Evolutionary conservation across 2,113 vertebrate genomes (phyloP).

Genomic region (Mormoops blainvillei): DNA sequence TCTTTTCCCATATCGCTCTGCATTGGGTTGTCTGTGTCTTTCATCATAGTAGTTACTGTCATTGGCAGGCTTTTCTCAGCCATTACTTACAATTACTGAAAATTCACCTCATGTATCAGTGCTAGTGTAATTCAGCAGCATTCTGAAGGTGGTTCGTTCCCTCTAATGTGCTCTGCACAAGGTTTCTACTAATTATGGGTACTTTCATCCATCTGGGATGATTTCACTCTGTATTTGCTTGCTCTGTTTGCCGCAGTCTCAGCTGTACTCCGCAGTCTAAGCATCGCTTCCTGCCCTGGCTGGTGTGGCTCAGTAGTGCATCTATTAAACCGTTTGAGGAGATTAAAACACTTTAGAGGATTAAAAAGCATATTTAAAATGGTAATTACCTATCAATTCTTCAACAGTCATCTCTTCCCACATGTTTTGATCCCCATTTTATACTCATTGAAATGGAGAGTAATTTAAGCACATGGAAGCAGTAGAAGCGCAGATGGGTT

Average conservation of each 20-base stretch:
- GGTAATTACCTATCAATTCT: not conserved
- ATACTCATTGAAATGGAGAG: not conserved
- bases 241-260: not conserved
- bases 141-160: not conserved
- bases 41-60: not conserved
- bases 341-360: conserved; percentile 26
- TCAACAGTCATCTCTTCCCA: not conserved
- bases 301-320: not conserved
- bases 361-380: conserved; percentile 19
- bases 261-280: not conserved
- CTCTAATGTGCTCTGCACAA: not conserved
- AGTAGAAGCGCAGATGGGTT: not conserved
- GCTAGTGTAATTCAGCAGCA: not conserved
- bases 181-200: not conserved
- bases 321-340: not conserved
- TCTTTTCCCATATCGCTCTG: not conserved
- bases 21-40: not conserved
- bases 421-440: not conserved
- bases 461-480: not conserved
- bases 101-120: not conserved
- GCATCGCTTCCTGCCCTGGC: not conserved
- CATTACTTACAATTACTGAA: not conserved
- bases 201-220: not conserved
- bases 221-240: not conserved
- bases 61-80: not conserved